Conservation (phyloP, 2,113 vertebrate genomes). For the Gadus chalcogrammus region DNA sequence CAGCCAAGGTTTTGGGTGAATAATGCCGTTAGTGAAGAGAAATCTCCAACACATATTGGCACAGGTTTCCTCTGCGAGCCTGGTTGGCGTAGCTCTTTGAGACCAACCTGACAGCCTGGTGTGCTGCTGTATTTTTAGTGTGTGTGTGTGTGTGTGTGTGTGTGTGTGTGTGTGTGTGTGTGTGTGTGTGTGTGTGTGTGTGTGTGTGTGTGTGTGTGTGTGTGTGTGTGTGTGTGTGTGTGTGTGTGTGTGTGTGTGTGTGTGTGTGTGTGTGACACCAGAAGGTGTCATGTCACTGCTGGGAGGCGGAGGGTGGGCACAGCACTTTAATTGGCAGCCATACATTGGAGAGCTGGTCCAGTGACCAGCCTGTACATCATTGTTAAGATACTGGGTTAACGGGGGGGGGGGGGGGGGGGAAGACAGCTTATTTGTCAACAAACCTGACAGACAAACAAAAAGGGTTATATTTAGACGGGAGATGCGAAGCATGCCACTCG, state of each 20-base stretch:
- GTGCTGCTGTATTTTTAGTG: slow-evolving; percentile 56
- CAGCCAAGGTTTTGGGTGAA: too few species aligned
- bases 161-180: slow-evolving; percentile 7
- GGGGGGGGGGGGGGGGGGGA: neutral
- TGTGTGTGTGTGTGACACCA: slow-evolving; percentile 8
- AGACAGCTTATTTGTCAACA: neutral
- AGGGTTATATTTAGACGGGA: too few species aligned
- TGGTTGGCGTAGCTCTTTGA: slow-evolving; percentile 43
- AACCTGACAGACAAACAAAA: neutral
- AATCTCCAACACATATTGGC: neutral
- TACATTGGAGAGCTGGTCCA: slow-evolving; percentile 16
- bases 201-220: slow-evolving; percentile 4
- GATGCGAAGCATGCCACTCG: too few species aligned
- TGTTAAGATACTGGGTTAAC: slow-evolving; percentile 5
- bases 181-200: slow-evolving; percentile 12
- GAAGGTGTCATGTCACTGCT: slow-evolving; percentile 48
- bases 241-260: slow-evolving; percentile 1
- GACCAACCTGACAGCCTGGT: slow-evolving; percentile 34
- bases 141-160: slow-evolving; percentile 10
- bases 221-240: slow-evolving; percentile 3
- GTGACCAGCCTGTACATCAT: slow-evolving; percentile 9
- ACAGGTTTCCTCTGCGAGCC: slow-evolving; percentile 31
- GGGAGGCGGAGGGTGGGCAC: slow-evolving; percentile 12
- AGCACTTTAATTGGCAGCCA: slow-evolving; percentile 58
- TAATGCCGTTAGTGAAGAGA: neutral